Conservation (phyloP, 2,888 invertebrate genomes). For the Loripinus fragilis region DNA sequence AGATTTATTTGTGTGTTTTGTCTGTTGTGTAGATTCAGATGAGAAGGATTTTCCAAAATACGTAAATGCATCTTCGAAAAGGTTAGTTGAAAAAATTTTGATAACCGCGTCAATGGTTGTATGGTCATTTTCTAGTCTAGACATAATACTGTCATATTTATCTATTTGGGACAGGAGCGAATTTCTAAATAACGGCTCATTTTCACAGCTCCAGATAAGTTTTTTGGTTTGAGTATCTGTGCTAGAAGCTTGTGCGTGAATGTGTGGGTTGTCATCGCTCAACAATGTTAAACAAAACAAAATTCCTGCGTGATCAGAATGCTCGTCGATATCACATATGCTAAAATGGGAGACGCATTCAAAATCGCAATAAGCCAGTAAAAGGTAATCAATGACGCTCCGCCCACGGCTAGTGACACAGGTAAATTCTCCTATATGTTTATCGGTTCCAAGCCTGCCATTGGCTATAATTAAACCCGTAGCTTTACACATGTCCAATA, state of each 20-base stretch:
- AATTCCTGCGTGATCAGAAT: neutral
- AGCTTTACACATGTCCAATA: slow-evolving; percentile 13
- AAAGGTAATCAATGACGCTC: slow-evolving; percentile 25
- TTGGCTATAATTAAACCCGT: slow-evolving; percentile 4
- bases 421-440: slow-evolving; percentile 4
- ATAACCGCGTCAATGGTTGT: neutral
- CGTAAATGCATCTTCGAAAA: neutral
- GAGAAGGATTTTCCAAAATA: neutral
- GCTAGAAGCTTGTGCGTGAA: no score
- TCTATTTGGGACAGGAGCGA: neutral
- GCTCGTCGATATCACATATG: neutral
- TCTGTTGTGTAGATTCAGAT: neutral
- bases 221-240: neutral
- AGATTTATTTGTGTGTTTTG: slow-evolving; percentile 20
- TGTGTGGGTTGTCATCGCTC: no score
- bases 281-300: neutral
- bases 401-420: slow-evolving; percentile 6
- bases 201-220: neutral
- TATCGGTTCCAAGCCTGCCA: slow-evolving; percentile 15
- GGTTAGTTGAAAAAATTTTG: neutral
- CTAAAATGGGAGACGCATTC: neutral
- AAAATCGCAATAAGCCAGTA: neutral
- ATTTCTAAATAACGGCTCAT: neutral
- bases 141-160: neutral
- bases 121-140: neutral